Conservation (phyloP, 2,113 vertebrate genomes). For the Pachyramphus minor region DNA sequence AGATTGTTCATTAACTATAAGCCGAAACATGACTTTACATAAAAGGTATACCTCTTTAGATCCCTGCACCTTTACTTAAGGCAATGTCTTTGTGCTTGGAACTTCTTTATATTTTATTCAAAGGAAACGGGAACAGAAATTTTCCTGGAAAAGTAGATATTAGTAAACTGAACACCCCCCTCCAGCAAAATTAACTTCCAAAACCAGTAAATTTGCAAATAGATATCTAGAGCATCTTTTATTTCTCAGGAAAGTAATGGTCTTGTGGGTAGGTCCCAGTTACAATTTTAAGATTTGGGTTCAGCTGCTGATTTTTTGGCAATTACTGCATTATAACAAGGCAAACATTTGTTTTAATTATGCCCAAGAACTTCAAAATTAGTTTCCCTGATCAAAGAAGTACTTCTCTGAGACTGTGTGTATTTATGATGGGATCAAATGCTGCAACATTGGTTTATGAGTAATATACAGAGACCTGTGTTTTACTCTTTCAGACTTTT, state of each 20-base stretch:
- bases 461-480: background rate
- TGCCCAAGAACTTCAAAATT: background rate
- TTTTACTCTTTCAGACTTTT: background rate
- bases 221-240: background rate
- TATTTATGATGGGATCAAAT: background rate
- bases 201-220: background rate
- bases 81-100: background rate
- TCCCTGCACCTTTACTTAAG: background rate
- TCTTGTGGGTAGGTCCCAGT: background rate
- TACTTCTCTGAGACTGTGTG: background rate
- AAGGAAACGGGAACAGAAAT: background rate
- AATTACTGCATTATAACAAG: background rate
- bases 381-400: background rate
- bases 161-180: background rate
- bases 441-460: background rate
- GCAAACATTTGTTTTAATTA: background rate
- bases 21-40: background rate
- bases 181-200: background rate
- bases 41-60: background rate
- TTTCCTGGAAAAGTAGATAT: background rate
- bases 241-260: background rate
- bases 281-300: background rate
- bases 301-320: background rate
- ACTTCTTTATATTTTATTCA: background rate
- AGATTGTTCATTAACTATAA: background rate